These are phyloP conservation scores for Rutilus rutilus DNA, from an alignment of 2,113 vertebrate species.

Conservation along the genomic window DNA sequence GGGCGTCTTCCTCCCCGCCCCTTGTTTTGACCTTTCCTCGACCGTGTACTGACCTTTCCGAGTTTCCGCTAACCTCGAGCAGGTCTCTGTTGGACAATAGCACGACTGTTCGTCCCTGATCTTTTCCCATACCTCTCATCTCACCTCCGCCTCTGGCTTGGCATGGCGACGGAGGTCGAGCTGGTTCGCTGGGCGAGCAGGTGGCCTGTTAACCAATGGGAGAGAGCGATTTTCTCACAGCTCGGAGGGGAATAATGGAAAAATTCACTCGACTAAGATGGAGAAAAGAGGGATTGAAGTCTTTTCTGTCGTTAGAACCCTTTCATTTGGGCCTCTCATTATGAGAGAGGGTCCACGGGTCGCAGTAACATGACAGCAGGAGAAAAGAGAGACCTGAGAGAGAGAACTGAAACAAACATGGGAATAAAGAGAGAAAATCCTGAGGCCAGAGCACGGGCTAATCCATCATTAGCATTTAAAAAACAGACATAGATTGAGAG, in stretches of 20 bases:
- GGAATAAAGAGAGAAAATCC: constrained; percentile 53
- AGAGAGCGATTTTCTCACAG: constrained; percentile 38
- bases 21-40: constrained; percentile 35
- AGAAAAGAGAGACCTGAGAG: constrained; percentile 46
- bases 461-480: constrained; percentile 48
- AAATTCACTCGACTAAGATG: constrained; percentile 35
- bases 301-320: constrained; percentile 40
- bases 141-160: constrained; percentile 46
- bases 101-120: constrained; percentile 46
- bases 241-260: constrained; percentile 45
- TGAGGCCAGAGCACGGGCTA: constrained; percentile 22
- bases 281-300: constrained; percentile 48
- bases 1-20: constrained; percentile 24
- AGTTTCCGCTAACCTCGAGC: constrained; percentile 35
- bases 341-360: constrained; percentile 33
- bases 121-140: constrained; percentile 52
- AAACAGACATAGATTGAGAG: constrained; percentile 26
- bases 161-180: constrained; percentile 45
- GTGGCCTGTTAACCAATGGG: constrained; percentile 44
- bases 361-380: constrained; percentile 42
- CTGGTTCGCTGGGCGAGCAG: constrained; percentile 39
- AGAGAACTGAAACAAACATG: constrained; percentile 30
- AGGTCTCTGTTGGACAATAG: constrained; percentile 34
- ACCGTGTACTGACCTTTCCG: constrained; percentile 23
- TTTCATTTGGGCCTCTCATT: constrained; percentile 39